phyloP scores from a whole-genome alignment of 2,888 invertebrate genomes.

The Ophioninae sp. region DNA sequence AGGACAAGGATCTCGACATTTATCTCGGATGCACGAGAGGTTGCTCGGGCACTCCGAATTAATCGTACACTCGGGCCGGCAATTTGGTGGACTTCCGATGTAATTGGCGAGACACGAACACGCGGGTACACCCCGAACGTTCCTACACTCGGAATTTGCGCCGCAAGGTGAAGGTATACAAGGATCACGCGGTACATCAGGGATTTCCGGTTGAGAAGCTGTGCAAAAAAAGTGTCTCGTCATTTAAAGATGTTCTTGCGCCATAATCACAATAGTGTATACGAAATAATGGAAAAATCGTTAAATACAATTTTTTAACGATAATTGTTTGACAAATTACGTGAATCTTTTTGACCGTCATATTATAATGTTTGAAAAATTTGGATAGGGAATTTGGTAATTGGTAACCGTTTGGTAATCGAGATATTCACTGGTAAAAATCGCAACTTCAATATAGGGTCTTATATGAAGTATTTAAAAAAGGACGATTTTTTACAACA shows the following conservation, averaged over 20 bases:
- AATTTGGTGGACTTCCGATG: slow-evolving; percentile 80
- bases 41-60: slow-evolving; percentile 82
- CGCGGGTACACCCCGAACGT: slow-evolving; percentile 80
- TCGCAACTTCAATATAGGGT: no score
- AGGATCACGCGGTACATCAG: slow-evolving; percentile 58
- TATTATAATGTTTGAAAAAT: no score
- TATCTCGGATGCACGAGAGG: slow-evolving; percentile 82
- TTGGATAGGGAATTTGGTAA: no score
- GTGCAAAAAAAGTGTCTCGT: neutral
- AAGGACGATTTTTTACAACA: no score
- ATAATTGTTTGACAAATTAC: no score
- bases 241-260: slow-evolving; percentile 69
- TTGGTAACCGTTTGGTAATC: no score
- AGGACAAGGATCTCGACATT: slow-evolving; percentile 82
- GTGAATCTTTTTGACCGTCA: no score
- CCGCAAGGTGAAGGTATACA: slow-evolving; percentile 82
- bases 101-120: slow-evolving; percentile 80
- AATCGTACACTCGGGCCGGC: slow-evolving; percentile 79
- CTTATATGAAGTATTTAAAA: no score
- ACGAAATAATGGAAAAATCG: no score
- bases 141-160: slow-evolving; percentile 77
- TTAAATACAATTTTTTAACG: no score
- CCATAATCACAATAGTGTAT: no score
- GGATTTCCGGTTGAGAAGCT: slow-evolving; percentile 33
- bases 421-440: no score